Evolutionary conservation across 2,888 invertebrate genomes (phyloP).

Genomic region (Dioctria linearis): DNA sequence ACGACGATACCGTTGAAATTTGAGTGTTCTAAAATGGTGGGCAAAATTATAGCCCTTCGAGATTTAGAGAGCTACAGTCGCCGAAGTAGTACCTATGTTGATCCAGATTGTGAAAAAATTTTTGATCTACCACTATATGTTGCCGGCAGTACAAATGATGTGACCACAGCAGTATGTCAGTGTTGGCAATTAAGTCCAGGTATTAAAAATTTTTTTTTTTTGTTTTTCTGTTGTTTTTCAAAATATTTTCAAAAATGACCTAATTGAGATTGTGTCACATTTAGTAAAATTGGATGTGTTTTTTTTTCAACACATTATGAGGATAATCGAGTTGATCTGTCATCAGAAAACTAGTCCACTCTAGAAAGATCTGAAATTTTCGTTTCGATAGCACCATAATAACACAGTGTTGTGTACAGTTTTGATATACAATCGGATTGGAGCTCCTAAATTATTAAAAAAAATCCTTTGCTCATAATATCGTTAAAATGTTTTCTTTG

Average conservation of each 20-base stretch:
- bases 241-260: background rate
- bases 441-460: no score
- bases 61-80: constrained; percentile 70
- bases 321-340: no score
- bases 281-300: no score
- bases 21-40: constrained; percentile 66
- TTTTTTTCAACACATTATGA: no score
- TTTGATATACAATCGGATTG: no score
- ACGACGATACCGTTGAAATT: background rate
- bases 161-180: constrained; percentile 68
- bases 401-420: no score
- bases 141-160: constrained; percentile 69
- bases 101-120: constrained; percentile 71
- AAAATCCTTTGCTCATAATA: no score
- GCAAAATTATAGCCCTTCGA: constrained; percentile 69
- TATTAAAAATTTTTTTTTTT: constrained; percentile 60
- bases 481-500: no score
- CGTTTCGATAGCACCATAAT: background rate
- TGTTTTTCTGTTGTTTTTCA: background rate
- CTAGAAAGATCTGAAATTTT: background rate
- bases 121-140: constrained; percentile 69
- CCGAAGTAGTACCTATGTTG: constrained; percentile 70
- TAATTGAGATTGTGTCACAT: background rate
- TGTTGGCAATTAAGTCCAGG: constrained; percentile 70
- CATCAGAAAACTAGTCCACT: background rate